These are phyloP conservation scores for Orthonevra nobilis DNA, from an alignment of 2,888 invertebrate species.

Conservation along the genomic window DNA sequence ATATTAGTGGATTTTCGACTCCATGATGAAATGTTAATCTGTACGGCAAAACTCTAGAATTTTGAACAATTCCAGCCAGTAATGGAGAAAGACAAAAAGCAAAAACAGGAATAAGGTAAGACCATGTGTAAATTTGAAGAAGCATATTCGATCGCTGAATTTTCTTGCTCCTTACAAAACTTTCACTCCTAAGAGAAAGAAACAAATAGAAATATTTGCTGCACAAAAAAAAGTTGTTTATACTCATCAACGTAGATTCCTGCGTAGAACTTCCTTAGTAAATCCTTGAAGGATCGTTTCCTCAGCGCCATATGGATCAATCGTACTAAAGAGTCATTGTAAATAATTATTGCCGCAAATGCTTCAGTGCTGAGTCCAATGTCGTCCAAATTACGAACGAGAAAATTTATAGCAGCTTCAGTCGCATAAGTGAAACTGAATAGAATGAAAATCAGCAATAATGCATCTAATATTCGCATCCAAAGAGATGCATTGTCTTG, in stretches of 20 bases:
- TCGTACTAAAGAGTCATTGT: constrained; percentile 73
- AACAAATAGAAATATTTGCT: too few relatives aligned
- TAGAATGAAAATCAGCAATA: too few relatives aligned
- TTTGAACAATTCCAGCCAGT: constrained; percentile 69
- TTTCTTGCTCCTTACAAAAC: constrained; percentile 57
- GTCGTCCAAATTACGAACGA: constrained; percentile 71
- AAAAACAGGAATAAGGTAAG: constrained; percentile 72
- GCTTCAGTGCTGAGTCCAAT: constrained; percentile 74
- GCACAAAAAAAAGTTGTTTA: not conserved
- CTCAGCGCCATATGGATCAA: constrained; percentile 72
- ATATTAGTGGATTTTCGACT: constrained; percentile 71
- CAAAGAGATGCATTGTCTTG: constrained; percentile 18
- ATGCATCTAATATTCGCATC: not conserved
- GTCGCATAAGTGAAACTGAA: constrained; percentile 71
- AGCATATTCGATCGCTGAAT: constrained; percentile 72
- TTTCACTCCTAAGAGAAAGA: constrained; percentile 52
- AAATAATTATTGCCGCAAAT: constrained; percentile 73
- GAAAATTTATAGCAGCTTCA: constrained; percentile 73
- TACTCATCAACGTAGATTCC: constrained; percentile 73
- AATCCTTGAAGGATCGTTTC: constrained; percentile 70
- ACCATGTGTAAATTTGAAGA: constrained; percentile 72
- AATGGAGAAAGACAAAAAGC: constrained; percentile 72
- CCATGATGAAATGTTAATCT: constrained; percentile 73
- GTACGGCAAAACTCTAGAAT: constrained; percentile 73
- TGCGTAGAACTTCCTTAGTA: constrained; percentile 74